phyloP scores from a whole-genome alignment of 64 coral and sea anemone genomes.

The Stichodactyla mertensii region DNA sequence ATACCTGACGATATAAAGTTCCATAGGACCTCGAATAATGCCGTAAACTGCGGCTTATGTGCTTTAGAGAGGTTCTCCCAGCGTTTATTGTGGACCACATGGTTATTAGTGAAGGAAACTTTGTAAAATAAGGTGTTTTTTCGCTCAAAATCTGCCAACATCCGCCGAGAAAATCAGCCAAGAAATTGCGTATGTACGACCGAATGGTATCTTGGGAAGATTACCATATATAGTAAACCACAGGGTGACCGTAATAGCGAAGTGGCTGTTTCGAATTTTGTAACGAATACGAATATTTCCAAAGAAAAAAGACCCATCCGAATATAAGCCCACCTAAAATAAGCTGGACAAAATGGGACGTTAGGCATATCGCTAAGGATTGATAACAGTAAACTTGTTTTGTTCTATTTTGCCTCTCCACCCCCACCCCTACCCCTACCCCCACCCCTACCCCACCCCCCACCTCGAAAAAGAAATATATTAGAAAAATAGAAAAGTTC shows the following conservation, averaged over 20 bases:
- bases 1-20: constrained; percentile 18
- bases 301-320: too few species aligned
- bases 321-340: too few species aligned
- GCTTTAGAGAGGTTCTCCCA: constrained; percentile 31
- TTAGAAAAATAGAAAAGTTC: too few species aligned
- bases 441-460: too few species aligned
- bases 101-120: neutral
- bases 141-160: neutral
- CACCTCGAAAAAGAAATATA: too few species aligned
- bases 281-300: too few species aligned
- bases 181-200: constrained; percentile 24
- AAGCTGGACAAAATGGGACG: too few species aligned
- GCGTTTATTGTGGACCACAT: constrained; percentile 37
- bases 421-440: too few species aligned
- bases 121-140: neutral
- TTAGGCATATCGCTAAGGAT: too few species aligned
- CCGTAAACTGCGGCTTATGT: constrained; percentile 15
- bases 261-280: too few species aligned
- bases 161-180: neutral
- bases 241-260: constrained; percentile 2
- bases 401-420: too few species aligned
- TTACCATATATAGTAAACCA: constrained; percentile 1
- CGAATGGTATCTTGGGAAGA: neutral
- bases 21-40: constrained; percentile 22
- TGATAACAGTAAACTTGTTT: too few species aligned